phyloP scores from a whole-genome alignment of 2,797 vertebrate species.

The Parambassis ranga region DNA sequence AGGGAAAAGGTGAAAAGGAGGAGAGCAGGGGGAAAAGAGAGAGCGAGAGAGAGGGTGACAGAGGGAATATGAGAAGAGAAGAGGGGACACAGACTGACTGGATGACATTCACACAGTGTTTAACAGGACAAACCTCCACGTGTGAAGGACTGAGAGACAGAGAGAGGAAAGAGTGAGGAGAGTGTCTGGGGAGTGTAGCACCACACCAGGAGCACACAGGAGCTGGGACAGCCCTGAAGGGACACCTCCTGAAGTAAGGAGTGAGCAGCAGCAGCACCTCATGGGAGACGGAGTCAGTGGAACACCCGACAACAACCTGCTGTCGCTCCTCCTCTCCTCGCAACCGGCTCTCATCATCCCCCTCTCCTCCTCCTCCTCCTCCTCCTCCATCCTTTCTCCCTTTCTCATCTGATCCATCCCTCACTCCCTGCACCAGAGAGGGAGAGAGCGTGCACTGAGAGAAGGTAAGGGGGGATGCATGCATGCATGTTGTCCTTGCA shows the following conservation, averaged over 20 bases:
- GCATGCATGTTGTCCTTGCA: slow-evolving; percentile 60
- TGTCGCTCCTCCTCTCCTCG: slow-evolving; percentile 72
- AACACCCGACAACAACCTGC: slow-evolving; percentile 73
- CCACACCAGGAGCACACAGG: slow-evolving; percentile 6
- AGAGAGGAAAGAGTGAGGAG: slow-evolving; percentile 26
- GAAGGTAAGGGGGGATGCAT: slow-evolving; percentile 67
- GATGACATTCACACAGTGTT: slow-evolving; percentile 64
- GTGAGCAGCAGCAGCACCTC: slow-evolving; percentile 44
- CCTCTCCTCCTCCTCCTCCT: slow-evolving; percentile 32
- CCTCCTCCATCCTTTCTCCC: slow-evolving; percentile 57
- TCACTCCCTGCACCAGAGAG: slow-evolving; percentile 63
- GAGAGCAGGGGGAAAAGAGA: background rate
- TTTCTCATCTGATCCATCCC: slow-evolving; percentile 72
- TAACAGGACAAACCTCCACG: slow-evolving; percentile 49
- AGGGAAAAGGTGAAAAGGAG: slow-evolving; percentile 34
- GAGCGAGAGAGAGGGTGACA: background rate
- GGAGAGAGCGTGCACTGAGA: slow-evolving; percentile 59
- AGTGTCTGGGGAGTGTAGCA: slow-evolving; percentile 4
- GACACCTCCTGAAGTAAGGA: slow-evolving; percentile 58
- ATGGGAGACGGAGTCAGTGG: slow-evolving; percentile 60
- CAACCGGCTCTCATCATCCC: slow-evolving; percentile 53
- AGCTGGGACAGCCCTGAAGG: slow-evolving; percentile 51
- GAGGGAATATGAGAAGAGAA: slow-evolving; percentile 13
- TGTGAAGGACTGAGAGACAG: slow-evolving; percentile 50
- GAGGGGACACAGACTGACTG: slow-evolving; percentile 28